Conservation (phyloP, 2,888 invertebrate species). For the Tanypteryx hageni region DNA sequence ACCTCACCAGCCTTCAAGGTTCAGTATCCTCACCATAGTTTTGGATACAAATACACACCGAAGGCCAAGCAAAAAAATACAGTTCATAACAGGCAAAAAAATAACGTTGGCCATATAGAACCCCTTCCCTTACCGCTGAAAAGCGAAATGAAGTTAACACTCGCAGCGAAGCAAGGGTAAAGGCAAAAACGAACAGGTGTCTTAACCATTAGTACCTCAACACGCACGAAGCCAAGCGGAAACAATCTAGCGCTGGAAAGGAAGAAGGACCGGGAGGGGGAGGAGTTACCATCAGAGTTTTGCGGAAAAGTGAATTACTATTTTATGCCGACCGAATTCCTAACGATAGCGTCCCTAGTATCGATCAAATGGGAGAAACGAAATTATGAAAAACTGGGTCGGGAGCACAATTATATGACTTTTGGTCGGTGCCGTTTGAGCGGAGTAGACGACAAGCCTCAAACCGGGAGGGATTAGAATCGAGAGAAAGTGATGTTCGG, state of each 20-base stretch:
- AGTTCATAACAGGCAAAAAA: too few relatives aligned
- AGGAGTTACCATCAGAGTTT: conserved; percentile 26
- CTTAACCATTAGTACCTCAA: too few relatives aligned
- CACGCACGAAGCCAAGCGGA: not conserved
- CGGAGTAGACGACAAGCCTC: conserved; percentile 34
- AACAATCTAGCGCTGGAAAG: not conserved
- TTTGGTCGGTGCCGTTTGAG: conserved; percentile 49
- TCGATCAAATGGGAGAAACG: conserved; percentile 57
- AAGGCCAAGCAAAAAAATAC: too few relatives aligned
- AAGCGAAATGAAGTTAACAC: too few relatives aligned
- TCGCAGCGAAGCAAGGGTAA: too few relatives aligned
- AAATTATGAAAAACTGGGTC: conserved; percentile 62
- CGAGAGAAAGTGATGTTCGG: too few relatives aligned
- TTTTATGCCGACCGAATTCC: not conserved
- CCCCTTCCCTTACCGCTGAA: too few relatives aligned
- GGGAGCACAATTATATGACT: conserved; percentile 51
- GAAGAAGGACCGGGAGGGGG: not conserved
- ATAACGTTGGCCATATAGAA: too few relatives aligned
- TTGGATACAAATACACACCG: too few relatives aligned
- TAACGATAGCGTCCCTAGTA: conserved; percentile 27
- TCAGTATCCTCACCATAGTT: too few relatives aligned
- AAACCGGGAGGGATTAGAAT: not conserved
- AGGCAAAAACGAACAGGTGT: too few relatives aligned
- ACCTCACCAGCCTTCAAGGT: too few relatives aligned
- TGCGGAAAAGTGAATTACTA: conserved; percentile 60